Conservation (phyloP, 23 tunicate species). For the Ciona savignyi region DNA sequence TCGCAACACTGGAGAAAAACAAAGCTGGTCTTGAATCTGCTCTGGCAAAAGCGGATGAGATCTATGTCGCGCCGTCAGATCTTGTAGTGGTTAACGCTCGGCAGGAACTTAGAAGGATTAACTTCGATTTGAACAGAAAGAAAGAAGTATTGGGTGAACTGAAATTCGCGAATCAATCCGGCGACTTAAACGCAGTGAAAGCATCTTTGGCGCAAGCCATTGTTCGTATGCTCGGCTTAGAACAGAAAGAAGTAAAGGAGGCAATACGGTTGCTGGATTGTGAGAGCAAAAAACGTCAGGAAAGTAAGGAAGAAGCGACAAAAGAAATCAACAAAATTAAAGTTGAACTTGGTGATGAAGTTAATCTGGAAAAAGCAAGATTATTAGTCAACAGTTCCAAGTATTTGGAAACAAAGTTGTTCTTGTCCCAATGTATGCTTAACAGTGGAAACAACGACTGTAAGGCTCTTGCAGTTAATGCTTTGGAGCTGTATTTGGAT, state of each 20-base stretch:
- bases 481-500: too few species aligned
- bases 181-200: not conserved
- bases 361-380: not conserved
- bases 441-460: not conserved
- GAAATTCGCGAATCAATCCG: not conserved
- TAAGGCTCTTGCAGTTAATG: too few species aligned
- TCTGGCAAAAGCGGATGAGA: conserved; percentile 7
- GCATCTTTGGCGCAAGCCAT: conserved; percentile 28
- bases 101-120: not conserved
- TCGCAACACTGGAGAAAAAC: conserved; percentile 13
- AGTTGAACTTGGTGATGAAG: not conserved
- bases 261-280: conserved; percentile 3
- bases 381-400: too few species aligned
- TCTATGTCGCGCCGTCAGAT: conserved; percentile 15
- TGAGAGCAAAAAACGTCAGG: not conserved
- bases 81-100: conserved; percentile 17
- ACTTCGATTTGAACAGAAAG: not conserved
- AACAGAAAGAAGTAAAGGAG: not conserved
- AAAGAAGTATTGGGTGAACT: conserved; percentile 8
- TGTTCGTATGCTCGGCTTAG: conserved; percentile 9
- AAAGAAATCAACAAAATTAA: not conserved
- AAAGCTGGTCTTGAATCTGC: conserved; percentile 12
- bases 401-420: not conserved
- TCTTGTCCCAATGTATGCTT: not conserved
- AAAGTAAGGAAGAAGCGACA: not conserved